These are phyloP conservation scores for Pseudolaguvia tuberculata DNA, from an alignment of 2,113 vertebrate genomes.

Conservation along the genomic window DNA sequence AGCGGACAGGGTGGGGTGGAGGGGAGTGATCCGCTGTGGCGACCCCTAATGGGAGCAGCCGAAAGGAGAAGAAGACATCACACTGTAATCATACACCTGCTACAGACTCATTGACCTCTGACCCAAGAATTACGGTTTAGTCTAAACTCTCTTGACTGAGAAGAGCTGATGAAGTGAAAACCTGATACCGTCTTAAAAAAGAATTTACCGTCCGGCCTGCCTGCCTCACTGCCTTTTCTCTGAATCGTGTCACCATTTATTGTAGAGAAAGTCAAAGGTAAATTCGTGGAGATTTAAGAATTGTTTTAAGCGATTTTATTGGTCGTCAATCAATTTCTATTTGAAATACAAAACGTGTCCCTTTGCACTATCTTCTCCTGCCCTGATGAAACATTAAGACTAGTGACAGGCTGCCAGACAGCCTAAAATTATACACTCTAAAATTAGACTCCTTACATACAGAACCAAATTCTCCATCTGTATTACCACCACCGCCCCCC, in stretches of 20 bases:
- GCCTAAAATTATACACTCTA: slow-evolving; percentile 29
- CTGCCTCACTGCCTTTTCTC: background rate
- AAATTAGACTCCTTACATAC: slow-evolving; percentile 23
- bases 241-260: background rate
- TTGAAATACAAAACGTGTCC: no score
- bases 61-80: no score
- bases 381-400: slow-evolving; percentile 1
- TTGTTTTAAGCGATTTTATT: no score
- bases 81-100: slow-evolving; percentile 16
- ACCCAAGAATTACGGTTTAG: background rate
- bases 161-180: slow-evolving; percentile 7
- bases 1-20: no score
- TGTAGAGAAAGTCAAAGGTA: no score
- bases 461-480: slow-evolving; percentile 9
- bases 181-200: background rate
- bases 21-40: no score
- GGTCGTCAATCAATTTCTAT: no score
- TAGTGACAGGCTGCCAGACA: slow-evolving; percentile 5
- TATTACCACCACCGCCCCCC: background rate
- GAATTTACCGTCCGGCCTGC: background rate
- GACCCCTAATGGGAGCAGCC: no score
- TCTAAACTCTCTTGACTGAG: slow-evolving; percentile 7
- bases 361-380: background rate
- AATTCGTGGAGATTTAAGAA: background rate
- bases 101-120: background rate